Percentiles rank a stretch among this genome's conserved stretches.
phyloP scores from a whole-genome alignment of 2,797 vertebrate species.

The Oreochromis grahami region DNA sequence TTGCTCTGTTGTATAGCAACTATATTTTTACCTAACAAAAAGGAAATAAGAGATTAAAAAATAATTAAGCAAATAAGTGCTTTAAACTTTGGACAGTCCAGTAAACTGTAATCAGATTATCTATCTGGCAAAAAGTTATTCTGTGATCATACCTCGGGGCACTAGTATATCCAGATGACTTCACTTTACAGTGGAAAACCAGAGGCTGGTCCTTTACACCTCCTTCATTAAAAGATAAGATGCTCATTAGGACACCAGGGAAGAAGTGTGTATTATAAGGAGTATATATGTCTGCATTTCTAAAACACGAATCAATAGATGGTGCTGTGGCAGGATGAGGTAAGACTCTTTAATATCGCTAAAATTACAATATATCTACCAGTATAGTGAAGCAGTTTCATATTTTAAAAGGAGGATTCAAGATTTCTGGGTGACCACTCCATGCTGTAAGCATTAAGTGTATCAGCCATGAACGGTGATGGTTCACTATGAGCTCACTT shows the following conservation, averaged over 20 bases:
- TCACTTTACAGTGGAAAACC: slow-evolving; percentile 85
- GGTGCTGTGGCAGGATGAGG: neutral
- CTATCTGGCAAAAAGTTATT: neutral
- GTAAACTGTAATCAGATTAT: neutral
- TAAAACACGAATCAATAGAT: neutral
- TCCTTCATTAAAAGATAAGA: slow-evolving; percentile 36
- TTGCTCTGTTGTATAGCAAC: neutral
- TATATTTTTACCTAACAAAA: neutral
- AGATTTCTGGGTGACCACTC: neutral
- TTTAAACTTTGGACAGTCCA: neutral
- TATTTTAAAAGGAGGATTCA: neutral
- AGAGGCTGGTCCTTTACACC: slow-evolving; percentile 76
- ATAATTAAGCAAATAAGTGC: neutral
- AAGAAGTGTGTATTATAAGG: neutral
- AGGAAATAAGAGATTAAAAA: neutral
- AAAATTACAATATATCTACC: neutral
- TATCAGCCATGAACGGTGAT: slow-evolving; percentile 34
- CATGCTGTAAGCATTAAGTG: slow-evolving; percentile 13
- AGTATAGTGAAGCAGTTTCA: neutral
- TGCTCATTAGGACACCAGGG: neutral
- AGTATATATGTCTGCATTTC: neutral
- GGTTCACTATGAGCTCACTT: slow-evolving; percentile 62
- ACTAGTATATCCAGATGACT: slow-evolving; percentile 85
- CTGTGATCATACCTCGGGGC: slow-evolving; percentile 76
- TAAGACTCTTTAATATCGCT: neutral